A percentile compares a stretch with the other conserved stretches of the same genome.
Conservation (phyloP, 2,113 vertebrate genomes). For the Vimba vimba region DNA sequence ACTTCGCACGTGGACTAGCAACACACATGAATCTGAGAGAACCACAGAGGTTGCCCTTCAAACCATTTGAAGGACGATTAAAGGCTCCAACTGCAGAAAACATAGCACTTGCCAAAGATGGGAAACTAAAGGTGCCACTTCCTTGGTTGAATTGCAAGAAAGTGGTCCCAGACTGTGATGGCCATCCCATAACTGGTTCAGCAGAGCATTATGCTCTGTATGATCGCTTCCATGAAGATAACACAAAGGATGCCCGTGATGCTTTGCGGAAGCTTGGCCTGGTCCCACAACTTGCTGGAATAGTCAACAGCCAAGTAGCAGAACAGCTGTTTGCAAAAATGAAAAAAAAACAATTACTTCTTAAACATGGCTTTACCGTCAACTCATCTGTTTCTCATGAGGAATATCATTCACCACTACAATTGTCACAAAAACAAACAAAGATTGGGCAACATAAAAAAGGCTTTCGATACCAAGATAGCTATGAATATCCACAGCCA, state of each 20-base stretch:
- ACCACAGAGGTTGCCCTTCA: constrained; percentile 5
- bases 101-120: neutral
- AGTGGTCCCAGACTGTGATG: neutral
- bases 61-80: constrained; percentile 3
- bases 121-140: too few relatives aligned
- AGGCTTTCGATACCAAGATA: neutral
- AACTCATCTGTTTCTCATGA: constrained; percentile 37
- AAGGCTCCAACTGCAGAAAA: neutral
- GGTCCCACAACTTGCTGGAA: too few relatives aligned
- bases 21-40: constrained; percentile 16
- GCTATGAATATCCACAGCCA: too few relatives aligned
- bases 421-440: neutral
- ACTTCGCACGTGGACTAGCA: neutral
- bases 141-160: too few relatives aligned
- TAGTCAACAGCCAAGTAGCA: neutral
- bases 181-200: neutral
- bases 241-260: neutral
- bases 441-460: neutral
- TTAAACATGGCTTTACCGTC: constrained; percentile 33
- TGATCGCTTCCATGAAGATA: neutral
- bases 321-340: neutral
- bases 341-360: constrained; percentile 19
- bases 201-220: neutral
- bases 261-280: too few relatives aligned
- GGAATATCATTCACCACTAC: constrained; percentile 6